phyloP scores from a whole-genome alignment of 1,140 invertebrate species.

The Sarcophaga bullata region DNA sequence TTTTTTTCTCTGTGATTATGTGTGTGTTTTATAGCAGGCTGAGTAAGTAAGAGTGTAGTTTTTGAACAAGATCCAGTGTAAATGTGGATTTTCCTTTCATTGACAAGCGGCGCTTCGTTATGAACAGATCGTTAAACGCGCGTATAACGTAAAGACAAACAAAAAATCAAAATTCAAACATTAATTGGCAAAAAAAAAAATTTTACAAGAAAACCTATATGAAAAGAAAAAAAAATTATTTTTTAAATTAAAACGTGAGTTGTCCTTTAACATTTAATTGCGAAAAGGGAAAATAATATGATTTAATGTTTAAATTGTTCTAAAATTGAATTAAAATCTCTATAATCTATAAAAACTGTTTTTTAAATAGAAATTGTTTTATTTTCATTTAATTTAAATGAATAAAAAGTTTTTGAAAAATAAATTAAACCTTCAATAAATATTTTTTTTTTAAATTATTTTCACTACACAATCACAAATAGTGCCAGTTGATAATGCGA shows the following conservation, averaged over 20 bases:
- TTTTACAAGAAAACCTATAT: no score
- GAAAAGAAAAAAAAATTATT: no score
- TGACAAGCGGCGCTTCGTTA: conserved; percentile 58
- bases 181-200: not conserved
- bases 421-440: not conserved
- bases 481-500: no score
- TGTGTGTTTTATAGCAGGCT: not conserved
- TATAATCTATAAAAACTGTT: not conserved
- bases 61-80: conserved; percentile 61
- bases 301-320: not conserved
- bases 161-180: not conserved
- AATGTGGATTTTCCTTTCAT: conserved; percentile 65
- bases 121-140: conserved; percentile 55
- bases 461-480: no score
- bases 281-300: not conserved
- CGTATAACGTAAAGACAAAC: not conserved
- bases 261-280: not conserved
- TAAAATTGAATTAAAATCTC: not conserved
- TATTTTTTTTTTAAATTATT: no score
- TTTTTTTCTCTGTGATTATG: not conserved
- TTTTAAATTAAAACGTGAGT: not conserved
- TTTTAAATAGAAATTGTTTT: not conserved
- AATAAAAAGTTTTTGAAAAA: not conserved
- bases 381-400: not conserved
- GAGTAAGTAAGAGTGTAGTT: conserved; percentile 42